A percentile compares a stretch with the other conserved stretches of the same genome.
These are phyloP conservation scores for Dasyornis broadbenti DNA, from an alignment of 2,113 vertebrate genomes.

Conservation along the genomic window DNA sequence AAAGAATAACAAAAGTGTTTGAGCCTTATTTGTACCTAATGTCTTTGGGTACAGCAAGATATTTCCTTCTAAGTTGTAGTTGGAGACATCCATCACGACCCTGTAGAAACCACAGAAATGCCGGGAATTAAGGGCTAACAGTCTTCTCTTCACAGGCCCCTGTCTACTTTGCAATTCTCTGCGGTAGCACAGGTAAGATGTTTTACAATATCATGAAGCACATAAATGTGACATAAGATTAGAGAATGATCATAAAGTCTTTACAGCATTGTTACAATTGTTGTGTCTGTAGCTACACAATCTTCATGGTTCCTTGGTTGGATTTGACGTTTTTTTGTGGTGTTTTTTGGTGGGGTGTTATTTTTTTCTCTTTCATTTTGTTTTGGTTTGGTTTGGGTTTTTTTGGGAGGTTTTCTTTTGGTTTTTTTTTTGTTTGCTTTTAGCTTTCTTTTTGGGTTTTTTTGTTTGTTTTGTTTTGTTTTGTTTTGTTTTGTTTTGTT, in stretches of 20 bases:
- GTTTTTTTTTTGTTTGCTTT: too few species aligned
- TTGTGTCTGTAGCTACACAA: neutral
- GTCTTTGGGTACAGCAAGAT: neutral
- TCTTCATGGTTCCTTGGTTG: neutral
- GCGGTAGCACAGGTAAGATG: neutral
- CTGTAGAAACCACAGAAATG: neutral
- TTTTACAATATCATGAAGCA: neutral
- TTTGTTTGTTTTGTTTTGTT: neutral
- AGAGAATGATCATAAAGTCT: neutral
- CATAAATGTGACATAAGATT: neutral
- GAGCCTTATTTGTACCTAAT: neutral
- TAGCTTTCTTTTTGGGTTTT: too few species aligned
- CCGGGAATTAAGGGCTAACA: neutral
- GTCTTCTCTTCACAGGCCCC: neutral
- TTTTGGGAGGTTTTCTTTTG: too few species aligned
- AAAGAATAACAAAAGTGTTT: neutral
- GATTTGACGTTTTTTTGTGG: neutral
- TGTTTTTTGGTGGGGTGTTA: too few species aligned
- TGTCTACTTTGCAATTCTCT: accelerated
- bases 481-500: too few species aligned
- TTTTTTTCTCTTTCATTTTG: too few species aligned
- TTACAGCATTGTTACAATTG: neutral
- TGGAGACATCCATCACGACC: neutral
- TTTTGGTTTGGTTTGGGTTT: too few species aligned
- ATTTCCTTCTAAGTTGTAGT: accelerated